Base-by-base conservation (phyloP, 30 jellyfish, hydroid and myxozoan species). In the Euphysa ruthae region DNA sequence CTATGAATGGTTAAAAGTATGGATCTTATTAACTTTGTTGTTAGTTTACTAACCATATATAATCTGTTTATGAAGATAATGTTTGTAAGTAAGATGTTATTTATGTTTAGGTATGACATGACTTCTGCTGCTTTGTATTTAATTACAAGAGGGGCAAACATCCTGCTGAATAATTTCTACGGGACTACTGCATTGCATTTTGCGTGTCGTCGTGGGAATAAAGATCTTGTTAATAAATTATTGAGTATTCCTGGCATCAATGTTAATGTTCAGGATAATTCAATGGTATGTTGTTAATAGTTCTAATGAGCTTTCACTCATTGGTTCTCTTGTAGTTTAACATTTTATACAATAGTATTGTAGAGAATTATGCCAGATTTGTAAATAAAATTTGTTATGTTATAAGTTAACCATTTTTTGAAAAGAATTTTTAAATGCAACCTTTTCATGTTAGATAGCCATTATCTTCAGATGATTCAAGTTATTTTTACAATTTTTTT, bases 141-240 rank as follows among this genome's bases (percentile, higher is more conserved):
- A 22, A 61, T 80, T 22, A 19, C 46, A 35, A 42, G 93, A 33
- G 89, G 90, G 2, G 97, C 97, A 4, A 14, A 30, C 0, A 71
- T 74, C 1, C 55, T 49, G 31, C 5, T 61, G 23, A 56, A 35
- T 26, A 80, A 88, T 55, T 55, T 28, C 6, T 88, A 88, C 70
- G 97, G 97, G 16, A 64, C 84, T 0, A 73, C 94, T 3, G 81
- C 97, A 30, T 51, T 88, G 57, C 97, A 88, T 55, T 88, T 79
- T 66, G 92, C 95, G 15, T 72, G 89, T 18, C 69, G 95, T 38
- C 74, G 95, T 35, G 97, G 95, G 23, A 79, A 80, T 44, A 72
- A 82, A 23, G 94, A 62, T 25, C 69, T 22, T 56, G 57, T 56
- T 4, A 4, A 15, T 1, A 56, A 56, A 24, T 16, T 56, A 15